Percentiles rank a stretch among this genome's conserved stretches.
Evolutionary conservation across 2,888 invertebrate species (phyloP).

Genomic region (Antheraea yamamai): DNA sequence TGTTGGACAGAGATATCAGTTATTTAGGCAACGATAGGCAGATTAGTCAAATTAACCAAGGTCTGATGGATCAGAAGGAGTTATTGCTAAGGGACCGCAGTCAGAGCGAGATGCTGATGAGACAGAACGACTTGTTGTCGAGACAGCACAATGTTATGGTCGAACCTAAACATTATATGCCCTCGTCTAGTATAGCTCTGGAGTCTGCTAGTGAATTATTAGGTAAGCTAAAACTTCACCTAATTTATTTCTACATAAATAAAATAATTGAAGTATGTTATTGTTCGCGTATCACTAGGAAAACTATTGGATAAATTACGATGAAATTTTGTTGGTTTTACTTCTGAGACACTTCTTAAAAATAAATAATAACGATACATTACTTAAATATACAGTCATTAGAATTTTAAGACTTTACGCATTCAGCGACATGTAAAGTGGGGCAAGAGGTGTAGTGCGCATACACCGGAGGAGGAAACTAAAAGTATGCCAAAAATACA

Average conservation of each 20-base stretch:
- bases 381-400: no score
- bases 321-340: no score
- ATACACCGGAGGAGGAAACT: no score
- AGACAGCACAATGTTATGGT: conserved; percentile 65
- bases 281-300: not conserved
- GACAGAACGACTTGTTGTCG: conserved; percentile 69
- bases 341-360: no score
- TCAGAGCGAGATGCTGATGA: conserved; percentile 66
- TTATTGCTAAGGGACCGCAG: conserved; percentile 61
- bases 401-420: no score
- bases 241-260: not conserved
- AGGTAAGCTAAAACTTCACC: conserved; percentile 51
- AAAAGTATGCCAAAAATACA: no score
- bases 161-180: conserved; percentile 71
- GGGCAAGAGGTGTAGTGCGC: no score
- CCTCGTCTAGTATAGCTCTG: conserved; percentile 68
- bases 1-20: conserved; percentile 67
- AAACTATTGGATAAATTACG: no score
- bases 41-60: conserved; percentile 70
- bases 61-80: conserved; percentile 67
- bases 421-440: no score
- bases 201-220: conserved; percentile 78
- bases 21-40: conserved; percentile 70
- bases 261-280: no score
- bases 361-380: no score